phyloP scores from a whole-genome alignment of 1,140 invertebrate species.

The Lepidurus couesii region DNA sequence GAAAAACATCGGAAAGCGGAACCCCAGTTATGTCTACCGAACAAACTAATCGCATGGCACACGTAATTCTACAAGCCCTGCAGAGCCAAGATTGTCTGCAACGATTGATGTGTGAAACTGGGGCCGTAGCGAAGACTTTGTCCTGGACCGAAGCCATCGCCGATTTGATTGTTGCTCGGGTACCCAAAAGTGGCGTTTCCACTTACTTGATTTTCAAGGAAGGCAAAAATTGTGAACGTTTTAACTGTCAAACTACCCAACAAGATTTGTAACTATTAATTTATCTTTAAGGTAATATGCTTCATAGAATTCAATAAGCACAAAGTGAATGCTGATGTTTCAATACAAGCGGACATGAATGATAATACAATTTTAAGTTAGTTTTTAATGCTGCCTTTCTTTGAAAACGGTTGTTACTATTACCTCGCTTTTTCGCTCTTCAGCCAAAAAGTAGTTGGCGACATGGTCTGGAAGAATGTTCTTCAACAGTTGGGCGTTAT shows the following conservation, averaged over 20 bases:
- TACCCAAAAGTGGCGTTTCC: conserved; percentile 6
- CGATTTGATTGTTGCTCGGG: background rate
- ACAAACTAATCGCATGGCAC: background rate
- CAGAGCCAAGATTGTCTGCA: conserved; percentile 7
- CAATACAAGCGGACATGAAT: too few species aligned
- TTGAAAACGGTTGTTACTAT: conserved; percentile 15
- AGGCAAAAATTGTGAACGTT: background rate
- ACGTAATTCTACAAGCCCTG: background rate
- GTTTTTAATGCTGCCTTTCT: background rate
- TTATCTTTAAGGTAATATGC: too few species aligned
- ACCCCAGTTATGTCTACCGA: background rate
- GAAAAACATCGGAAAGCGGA: conserved; percentile 5
- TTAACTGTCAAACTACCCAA: background rate
- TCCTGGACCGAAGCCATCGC: background rate
- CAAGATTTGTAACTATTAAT: background rate
- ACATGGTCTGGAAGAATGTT: conserved; percentile 97
- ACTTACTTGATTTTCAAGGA: conserved; percentile 12
- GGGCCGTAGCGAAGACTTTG: background rate
- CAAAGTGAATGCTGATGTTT: too few species aligned
- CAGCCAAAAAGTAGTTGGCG: conserved; percentile 82
- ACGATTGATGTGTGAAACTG: background rate
- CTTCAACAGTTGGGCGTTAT: conserved; percentile 76
- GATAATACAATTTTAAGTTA: background rate
- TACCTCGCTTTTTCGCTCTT: conserved; percentile 62
- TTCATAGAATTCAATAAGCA: too few species aligned